phyloP scores from a whole-genome alignment of 2,888 invertebrate genomes.

The Oscheius onirici region DNA sequence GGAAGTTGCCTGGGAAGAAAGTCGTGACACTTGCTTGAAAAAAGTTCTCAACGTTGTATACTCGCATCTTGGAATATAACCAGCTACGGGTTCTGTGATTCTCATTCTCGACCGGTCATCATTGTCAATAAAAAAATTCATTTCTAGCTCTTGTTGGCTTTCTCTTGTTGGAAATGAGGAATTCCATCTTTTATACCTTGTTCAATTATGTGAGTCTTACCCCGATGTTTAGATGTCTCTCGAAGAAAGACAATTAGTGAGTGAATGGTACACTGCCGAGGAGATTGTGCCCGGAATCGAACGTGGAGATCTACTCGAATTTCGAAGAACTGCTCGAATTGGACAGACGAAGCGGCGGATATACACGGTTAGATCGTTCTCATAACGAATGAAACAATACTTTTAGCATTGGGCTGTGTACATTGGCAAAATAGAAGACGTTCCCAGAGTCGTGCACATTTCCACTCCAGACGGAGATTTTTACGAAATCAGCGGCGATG shows the following conservation, averaged over 20 bases:
- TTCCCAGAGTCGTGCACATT: slow-evolving; percentile 49
- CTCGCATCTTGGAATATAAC: background rate
- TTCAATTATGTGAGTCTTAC: background rate
- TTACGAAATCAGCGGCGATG: slow-evolving; percentile 22
- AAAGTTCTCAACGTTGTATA: background rate
- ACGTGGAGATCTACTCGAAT: slow-evolving; percentile 27
- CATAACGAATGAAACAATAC: background rate
- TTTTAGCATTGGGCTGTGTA: slow-evolving; percentile 67
- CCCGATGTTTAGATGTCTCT: background rate
- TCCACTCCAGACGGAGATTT: slow-evolving; percentile 58
- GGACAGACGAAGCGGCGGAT: slow-evolving; percentile 21
- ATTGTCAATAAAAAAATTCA: too few relatives aligned
- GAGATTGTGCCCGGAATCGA: slow-evolving; percentile 20
- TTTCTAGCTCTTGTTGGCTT: background rate
- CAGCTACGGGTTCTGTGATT: background rate
- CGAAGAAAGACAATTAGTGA: slow-evolving; percentile 20
- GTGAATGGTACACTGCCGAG: slow-evolving; percentile 13
- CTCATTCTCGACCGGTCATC: background rate
- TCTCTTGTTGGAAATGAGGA: background rate
- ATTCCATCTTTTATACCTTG: background rate
- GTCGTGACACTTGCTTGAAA: slow-evolving; percentile 29
- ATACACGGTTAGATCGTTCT: slow-evolving; percentile 21
- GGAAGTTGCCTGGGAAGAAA: slow-evolving; percentile 67
- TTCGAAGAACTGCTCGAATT: slow-evolving; percentile 15
- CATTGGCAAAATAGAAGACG: slow-evolving; percentile 49